Evolutionary conservation across 2,797 vertebrate species (phyloP).

Genomic region (Gymnoscopelus microlampas): DNA sequence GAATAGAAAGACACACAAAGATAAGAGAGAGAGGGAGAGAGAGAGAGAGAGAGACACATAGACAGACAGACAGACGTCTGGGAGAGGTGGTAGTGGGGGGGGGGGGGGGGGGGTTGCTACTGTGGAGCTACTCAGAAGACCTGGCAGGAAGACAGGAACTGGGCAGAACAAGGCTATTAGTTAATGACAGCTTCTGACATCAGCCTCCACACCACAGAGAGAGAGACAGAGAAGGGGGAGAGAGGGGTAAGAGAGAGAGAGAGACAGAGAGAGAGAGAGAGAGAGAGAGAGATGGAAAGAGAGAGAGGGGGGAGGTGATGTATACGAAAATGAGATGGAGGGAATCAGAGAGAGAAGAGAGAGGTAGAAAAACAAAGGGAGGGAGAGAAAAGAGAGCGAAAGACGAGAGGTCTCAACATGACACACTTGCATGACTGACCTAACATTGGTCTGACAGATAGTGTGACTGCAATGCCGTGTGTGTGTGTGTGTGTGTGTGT

Average conservation of each 20-base stretch:
- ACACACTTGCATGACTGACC: not conserved
- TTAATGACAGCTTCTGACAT: constrained; percentile 1
- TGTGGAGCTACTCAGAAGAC: not conserved
- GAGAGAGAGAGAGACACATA: not conserved
- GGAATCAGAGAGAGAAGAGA: not conserved
- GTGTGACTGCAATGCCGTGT: not conserved
- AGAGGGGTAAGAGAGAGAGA: not conserved
- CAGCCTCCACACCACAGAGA: too few relatives aligned
- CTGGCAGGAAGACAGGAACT: not conserved
- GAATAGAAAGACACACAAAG: not conserved
- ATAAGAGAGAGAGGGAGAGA: not conserved
- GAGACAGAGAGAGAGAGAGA: not conserved
- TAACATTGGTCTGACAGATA: constrained; percentile 7
- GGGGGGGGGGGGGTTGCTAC: not conserved
- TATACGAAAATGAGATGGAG: not conserved
- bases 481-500: not conserved
- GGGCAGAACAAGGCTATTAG: constrained; percentile 1
- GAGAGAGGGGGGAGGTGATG: not conserved
- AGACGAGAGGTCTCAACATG: not conserved
- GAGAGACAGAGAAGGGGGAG: not conserved
- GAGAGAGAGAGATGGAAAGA: not conserved
- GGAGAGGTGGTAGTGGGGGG: not conserved
- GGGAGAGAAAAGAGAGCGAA: not conserved
- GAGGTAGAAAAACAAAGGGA: too few relatives aligned
- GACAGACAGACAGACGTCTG: not conserved